phyloP scores from a whole-genome alignment of 2,888 invertebrate genomes.

The Stratiomys singularior region DNA sequence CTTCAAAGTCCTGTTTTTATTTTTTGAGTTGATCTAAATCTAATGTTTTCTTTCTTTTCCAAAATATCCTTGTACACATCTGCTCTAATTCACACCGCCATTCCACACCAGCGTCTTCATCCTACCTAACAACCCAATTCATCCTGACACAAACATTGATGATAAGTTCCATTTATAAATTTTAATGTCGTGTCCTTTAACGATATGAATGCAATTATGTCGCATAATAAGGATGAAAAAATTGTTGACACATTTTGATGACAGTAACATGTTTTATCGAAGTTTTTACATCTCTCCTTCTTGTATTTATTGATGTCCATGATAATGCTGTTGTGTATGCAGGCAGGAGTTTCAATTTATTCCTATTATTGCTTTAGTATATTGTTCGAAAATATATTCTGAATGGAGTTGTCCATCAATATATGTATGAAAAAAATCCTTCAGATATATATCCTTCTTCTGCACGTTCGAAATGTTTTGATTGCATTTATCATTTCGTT shows the following conservation, averaged over 20 bases:
- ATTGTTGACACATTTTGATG: conserved; percentile 11
- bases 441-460: not conserved
- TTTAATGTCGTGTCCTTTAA: not conserved
- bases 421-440: not conserved
- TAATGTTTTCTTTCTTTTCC: no score
- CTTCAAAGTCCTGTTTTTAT: no score
- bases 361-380: not conserved
- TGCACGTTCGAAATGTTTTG: no score
- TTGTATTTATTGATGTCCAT: not conserved
- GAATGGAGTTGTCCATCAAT: not conserved
- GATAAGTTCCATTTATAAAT: conserved; percentile 14
- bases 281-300: conserved; percentile 5
- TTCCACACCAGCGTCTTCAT: not conserved
- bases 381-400: not conserved
- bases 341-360: not conserved
- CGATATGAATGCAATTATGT: not conserved
- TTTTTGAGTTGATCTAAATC: no score
- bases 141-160: conserved; percentile 2
- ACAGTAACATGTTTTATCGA: conserved; percentile 17
- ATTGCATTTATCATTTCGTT: not conserved
- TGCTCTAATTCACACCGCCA: not conserved
- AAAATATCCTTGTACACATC: not conserved
- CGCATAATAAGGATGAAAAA: not conserved
- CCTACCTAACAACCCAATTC: not conserved
- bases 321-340: not conserved